Percentiles rank a stretch among this genome's conserved stretches.
These are phyloP conservation scores for Tupaia chinensis DNA, from an alignment of 2,113 vertebrate genomes.

Conservation along the genomic window DNA sequence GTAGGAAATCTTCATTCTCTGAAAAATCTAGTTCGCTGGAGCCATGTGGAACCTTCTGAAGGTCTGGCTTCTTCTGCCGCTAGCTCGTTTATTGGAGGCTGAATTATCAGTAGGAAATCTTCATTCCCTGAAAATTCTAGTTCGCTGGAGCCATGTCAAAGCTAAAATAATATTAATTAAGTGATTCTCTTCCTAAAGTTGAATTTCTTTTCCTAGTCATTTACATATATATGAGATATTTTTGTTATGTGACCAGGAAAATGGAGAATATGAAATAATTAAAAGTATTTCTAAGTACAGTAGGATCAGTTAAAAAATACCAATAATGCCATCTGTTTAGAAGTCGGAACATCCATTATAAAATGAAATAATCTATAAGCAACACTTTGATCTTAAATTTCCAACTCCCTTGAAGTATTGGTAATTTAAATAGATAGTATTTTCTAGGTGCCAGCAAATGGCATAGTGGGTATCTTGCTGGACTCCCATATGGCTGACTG, in stretches of 20 bases:
- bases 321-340: not conserved
- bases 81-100: too few relatives aligned
- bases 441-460: too few relatives aligned
- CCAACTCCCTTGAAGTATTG: not conserved
- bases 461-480: too few relatives aligned
- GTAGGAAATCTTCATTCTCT: too few relatives aligned
- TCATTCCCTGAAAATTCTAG: too few relatives aligned
- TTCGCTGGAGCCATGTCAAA: not conserved
- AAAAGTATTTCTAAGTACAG: not conserved
- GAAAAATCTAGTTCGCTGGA: too few relatives aligned
- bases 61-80: too few relatives aligned
- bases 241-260: slow-evolving; percentile 45
- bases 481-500: too few relatives aligned
- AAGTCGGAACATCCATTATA: slow-evolving; percentile 9
- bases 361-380: not conserved
- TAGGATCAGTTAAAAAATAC: not conserved
- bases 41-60: too few relatives aligned
- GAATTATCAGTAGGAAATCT: too few relatives aligned
- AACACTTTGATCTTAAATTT: not conserved
- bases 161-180: not conserved
- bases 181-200: not conserved
- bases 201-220: not conserved
- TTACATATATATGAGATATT: not conserved
- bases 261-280: slow-evolving; percentile 32
- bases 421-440: not conserved